Conservation (phyloP, 2,797 vertebrate genomes). For the Florisuga fusca region DNA sequence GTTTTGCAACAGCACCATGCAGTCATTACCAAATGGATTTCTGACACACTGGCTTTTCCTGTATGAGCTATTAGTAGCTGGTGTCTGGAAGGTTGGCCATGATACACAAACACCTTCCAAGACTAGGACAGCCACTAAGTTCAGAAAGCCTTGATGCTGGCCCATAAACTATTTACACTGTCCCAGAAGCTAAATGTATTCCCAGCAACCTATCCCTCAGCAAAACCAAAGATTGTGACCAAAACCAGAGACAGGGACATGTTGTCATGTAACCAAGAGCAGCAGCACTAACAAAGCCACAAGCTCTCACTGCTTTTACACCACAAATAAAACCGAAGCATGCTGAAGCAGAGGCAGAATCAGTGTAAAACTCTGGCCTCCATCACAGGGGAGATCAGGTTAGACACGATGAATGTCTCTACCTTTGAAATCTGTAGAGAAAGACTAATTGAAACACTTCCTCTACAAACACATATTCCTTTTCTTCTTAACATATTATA, state of each 20-base stretch:
- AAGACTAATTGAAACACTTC: not conserved
- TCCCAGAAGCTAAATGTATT: not conserved
- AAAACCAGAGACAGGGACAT: not conserved
- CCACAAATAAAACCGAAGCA: not conserved
- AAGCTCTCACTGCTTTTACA: not conserved
- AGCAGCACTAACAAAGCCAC: not conserved
- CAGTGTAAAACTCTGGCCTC: not conserved
- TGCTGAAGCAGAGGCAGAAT: not conserved
- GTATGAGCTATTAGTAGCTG: not conserved
- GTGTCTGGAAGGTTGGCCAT: not conserved
- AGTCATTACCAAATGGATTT: slow-evolving; percentile 7
- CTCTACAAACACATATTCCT: not conserved
- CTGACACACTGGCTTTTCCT: not conserved
- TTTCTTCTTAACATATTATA: not conserved
- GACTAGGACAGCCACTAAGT: slow-evolving; percentile 22
- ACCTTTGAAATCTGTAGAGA: not conserved
- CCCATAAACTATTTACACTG: not conserved
- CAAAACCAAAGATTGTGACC: not conserved
- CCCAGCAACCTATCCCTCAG: not conserved
- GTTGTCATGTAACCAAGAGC: not conserved
- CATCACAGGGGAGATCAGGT: not conserved
- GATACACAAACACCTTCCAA: not conserved
- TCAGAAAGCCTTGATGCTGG: not conserved
- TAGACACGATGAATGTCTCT: not conserved
- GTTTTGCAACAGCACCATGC: not conserved